Evolutionary conservation across 2,888 invertebrate genomes (phyloP).

Genomic region (Meliscaeva auricollis): DNA sequence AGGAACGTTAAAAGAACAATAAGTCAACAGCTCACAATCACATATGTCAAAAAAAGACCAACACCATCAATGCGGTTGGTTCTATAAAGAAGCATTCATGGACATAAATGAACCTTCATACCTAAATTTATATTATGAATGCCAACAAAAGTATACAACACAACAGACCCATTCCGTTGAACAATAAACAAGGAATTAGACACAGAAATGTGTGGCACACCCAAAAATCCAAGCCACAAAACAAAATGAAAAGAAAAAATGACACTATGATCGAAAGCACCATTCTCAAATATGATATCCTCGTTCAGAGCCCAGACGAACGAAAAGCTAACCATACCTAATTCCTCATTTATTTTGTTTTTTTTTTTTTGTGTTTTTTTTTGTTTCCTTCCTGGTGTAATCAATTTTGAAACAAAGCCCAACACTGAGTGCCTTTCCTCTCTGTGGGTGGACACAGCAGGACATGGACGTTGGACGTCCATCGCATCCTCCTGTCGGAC

Average conservation of each 20-base stretch:
- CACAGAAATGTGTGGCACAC: neutral
- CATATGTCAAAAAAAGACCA: conserved; percentile 1
- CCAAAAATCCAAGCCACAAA: neutral
- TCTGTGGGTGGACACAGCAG: neutral
- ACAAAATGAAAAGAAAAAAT: neutral
- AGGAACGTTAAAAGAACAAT: neutral
- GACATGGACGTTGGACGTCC: neutral
- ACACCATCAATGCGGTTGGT: neutral
- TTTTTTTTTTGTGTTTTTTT: conserved; percentile 34
- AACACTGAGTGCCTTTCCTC: neutral
- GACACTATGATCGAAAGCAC: conserved; percentile 20
- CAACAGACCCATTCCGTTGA: neutral
- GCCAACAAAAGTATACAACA: neutral
- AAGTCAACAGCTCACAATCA: neutral
- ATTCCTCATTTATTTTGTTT: conserved; percentile 29
- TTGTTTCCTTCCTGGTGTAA: conserved; percentile 56
- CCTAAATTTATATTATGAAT: neutral
- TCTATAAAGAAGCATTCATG: neutral
- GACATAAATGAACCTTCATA: neutral
- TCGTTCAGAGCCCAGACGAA: neutral
- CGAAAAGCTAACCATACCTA: conserved; percentile 1
- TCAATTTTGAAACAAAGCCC: conserved; percentile 60
- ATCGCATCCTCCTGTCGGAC: too few species aligned
- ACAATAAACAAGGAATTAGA: conserved; percentile 23
- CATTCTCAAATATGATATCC: conserved; percentile 11